Evolutionary conservation across 2,888 invertebrate genomes (phyloP).

Genomic region (Lymantria dispar): DNA sequence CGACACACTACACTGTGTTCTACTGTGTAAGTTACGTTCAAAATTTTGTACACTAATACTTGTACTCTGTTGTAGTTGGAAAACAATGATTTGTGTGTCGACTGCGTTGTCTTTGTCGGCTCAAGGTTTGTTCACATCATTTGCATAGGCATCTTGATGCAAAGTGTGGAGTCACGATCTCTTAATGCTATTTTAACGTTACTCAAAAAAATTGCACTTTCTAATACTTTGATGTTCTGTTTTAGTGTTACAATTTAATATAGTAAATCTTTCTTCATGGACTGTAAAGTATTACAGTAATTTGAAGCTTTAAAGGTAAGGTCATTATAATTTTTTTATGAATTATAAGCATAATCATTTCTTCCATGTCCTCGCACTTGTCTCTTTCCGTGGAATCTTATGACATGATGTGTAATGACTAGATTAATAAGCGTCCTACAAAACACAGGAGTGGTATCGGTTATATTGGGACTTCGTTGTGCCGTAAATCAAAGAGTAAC

Average conservation of each 20-base stretch:
- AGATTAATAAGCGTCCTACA: too few relatives aligned
- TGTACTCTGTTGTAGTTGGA: conserved; percentile 19
- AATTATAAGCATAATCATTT: too few relatives aligned
- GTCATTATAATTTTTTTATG: too few relatives aligned
- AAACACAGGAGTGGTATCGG: too few relatives aligned
- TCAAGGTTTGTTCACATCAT: conserved; percentile 67
- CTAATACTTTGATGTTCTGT: conserved; percentile 14
- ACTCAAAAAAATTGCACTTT: conserved; percentile 32
- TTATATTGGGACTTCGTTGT: too few relatives aligned
- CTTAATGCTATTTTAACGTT: conserved; percentile 47
- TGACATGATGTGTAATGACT: too few relatives aligned
- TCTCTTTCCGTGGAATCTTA: too few relatives aligned
- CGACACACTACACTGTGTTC: conserved; percentile 26
- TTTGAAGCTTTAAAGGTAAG: too few relatives aligned
- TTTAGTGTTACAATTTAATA: neutral
- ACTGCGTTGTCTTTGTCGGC: conserved; percentile 38
- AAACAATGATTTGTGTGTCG: conserved; percentile 17
- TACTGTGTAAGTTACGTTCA: conserved; percentile 20
- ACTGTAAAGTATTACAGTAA: too few relatives aligned
- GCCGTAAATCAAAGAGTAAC: too few relatives aligned
- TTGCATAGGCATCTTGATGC: conserved; percentile 53
- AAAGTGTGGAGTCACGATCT: conserved; percentile 57
- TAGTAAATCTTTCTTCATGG: neutral
- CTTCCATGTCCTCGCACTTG: too few relatives aligned
- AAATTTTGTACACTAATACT: conserved; percentile 8